Conservation (phyloP, 2,113 vertebrate species). For the Dasyurus viverrinus region DNA sequence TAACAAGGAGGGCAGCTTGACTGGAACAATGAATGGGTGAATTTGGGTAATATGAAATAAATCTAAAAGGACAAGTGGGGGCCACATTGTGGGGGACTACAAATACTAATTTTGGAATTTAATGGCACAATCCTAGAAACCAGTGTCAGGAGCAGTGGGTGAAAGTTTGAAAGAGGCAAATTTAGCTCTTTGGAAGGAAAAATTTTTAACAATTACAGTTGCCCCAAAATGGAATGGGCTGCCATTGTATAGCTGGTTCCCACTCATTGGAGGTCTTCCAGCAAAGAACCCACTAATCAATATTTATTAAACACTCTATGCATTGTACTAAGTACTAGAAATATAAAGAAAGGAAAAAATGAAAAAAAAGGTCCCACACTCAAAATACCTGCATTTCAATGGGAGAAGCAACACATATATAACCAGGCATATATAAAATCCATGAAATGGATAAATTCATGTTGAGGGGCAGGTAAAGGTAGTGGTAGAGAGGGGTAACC, state of each 20-base stretch:
- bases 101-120: not conserved
- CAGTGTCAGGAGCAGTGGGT: not conserved
- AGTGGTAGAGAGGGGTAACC: too few relatives aligned
- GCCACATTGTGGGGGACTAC: not conserved
- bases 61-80: not conserved
- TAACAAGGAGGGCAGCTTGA: not conserved
- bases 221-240: not conserved
- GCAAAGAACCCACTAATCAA: not conserved
- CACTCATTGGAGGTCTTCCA: not conserved
- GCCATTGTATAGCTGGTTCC: not conserved
- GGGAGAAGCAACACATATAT: too few relatives aligned
- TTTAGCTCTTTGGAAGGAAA: not conserved
- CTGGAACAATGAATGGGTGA: not conserved
- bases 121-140: not conserved
- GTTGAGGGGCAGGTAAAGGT: too few relatives aligned
- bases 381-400: too few relatives aligned
- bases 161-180: not conserved
- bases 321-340: too few relatives aligned
- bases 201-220: not conserved
- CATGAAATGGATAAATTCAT: too few relatives aligned
- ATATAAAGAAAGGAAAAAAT: too few relatives aligned
- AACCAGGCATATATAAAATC: too few relatives aligned
- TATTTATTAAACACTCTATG: not conserved
- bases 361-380: too few relatives aligned
- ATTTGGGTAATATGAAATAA: not conserved